A percentile compares a stretch with the other conserved stretches of the same genome.
Conservation (phyloP, 2,113 vertebrate species). For the Recurvirostra avosetta region DNA sequence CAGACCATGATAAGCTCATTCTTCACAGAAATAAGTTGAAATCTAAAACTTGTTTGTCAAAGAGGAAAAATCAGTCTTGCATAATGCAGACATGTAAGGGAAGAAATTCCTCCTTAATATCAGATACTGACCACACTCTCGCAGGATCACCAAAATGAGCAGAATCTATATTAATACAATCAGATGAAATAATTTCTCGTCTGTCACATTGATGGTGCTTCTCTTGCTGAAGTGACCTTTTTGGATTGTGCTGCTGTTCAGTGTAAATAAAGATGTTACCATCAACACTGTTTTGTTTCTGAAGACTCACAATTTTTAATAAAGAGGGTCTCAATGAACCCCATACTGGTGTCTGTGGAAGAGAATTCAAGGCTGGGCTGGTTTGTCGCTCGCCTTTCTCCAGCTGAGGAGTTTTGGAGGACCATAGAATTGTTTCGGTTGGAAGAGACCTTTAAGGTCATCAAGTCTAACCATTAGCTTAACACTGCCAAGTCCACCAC, state of each 20-base stretch:
- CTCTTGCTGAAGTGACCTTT: not conserved
- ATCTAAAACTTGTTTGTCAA: not conserved
- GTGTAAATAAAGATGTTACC: accelerated
- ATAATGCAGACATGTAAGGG: not conserved
- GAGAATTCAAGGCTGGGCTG: not conserved
- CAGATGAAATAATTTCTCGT: not conserved
- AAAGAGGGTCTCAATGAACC: accelerated
- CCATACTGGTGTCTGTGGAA: not conserved
- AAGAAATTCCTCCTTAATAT: not conserved
- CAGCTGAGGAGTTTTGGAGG: not conserved
- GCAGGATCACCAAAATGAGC: not conserved
- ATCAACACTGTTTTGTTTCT: not conserved
- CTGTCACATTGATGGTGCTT: not conserved
- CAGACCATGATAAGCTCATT: not conserved
- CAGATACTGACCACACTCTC: not conserved
- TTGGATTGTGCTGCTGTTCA: not conserved
- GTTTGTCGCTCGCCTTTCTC: not conserved
- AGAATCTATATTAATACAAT: not conserved
- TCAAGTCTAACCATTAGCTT: not conserved
- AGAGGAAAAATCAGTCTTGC: not conserved
- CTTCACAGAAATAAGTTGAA: not conserved
- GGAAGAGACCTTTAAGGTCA: not conserved
- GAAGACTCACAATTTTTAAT: not conserved
- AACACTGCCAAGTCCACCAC: not conserved
- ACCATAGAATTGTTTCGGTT: not conserved